These are phyloP conservation scores for Peromyscus melanophrys DNA, from an alignment of 2,797 vertebrate species.

Conservation along the genomic window DNA sequence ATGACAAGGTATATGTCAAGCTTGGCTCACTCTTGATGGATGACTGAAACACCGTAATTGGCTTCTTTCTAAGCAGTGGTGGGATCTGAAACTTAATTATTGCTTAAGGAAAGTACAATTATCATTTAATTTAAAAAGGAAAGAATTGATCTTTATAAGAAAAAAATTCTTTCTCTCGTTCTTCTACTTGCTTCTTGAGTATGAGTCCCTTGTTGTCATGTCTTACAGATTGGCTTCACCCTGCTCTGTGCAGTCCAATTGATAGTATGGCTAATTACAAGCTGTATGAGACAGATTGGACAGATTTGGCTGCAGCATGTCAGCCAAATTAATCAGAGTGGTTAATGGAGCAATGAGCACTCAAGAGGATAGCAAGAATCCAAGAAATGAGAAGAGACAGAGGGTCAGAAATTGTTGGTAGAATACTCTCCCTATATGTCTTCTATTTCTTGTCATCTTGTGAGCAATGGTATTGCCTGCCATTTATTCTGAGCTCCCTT, in stretches of 20 bases:
- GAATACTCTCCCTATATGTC: not conserved
- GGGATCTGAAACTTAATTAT: not conserved
- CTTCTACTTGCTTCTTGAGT: not conserved
- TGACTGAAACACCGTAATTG: not conserved
- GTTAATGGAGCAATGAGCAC: not conserved
- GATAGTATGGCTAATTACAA: conserved; percentile 36
- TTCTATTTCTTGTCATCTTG: not conserved
- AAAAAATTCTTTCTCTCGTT: not conserved
- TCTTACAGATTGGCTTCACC: not conserved
- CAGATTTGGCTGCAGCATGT: not conserved
- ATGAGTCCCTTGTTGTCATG: not conserved
- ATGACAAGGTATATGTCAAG: not conserved
- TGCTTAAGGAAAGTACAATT: not conserved
- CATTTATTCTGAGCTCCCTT: not conserved
- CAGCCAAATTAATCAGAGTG: conserved; percentile 33
- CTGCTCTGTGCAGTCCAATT: not conserved
- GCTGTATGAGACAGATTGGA: not conserved
- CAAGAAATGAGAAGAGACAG: not conserved
- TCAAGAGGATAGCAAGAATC: not conserved
- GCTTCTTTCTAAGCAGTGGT: not conserved
- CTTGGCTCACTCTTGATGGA: not conserved
- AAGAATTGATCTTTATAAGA: not conserved
- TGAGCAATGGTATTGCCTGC: not conserved
- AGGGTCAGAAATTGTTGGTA: not conserved
- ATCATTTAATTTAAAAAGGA: not conserved